These are phyloP conservation scores for Ephialtes manifestator DNA, from an alignment of 2,888 invertebrate genomes.

Conservation along the genomic window DNA sequence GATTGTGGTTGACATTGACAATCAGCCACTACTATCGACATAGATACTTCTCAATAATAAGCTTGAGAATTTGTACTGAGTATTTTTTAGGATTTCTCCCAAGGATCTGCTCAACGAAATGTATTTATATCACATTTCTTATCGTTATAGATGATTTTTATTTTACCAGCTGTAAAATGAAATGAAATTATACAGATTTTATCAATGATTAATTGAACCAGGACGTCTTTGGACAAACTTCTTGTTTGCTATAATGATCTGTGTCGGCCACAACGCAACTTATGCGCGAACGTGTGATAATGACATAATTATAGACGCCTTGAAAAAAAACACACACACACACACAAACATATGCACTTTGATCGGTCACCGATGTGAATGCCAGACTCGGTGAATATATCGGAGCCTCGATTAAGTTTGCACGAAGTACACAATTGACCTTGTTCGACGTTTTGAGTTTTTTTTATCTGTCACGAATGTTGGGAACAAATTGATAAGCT, in stretches of 20 bases:
- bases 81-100: too few relatives aligned
- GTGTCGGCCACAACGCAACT: slow-evolving; percentile 11
- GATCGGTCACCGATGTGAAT: slow-evolving; percentile 10
- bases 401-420: slow-evolving; percentile 22
- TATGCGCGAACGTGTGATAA: slow-evolving; percentile 26
- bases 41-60: too few relatives aligned
- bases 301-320: slow-evolving; percentile 53
- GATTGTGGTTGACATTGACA: too few relatives aligned
- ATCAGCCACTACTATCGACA: too few relatives aligned
- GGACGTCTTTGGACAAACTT: neutral
- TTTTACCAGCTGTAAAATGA: neutral
- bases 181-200: neutral
- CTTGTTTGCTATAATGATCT: slow-evolving; percentile 19
- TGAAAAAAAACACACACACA: slow-evolving; percentile 46
- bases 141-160: neutral
- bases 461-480: neutral
- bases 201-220: neutral
- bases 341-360: neutral
- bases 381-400: slow-evolving; percentile 19
- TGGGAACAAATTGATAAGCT: neutral
- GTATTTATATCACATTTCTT: neutral
- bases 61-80: too few relatives aligned
- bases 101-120: too few relatives aligned
- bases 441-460: slow-evolving; percentile 26
- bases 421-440: slow-evolving; percentile 27